These are phyloP conservation scores for Sclerurus mexicanus DNA, from an alignment of 2,113 vertebrate genomes.

Conservation along the genomic window DNA sequence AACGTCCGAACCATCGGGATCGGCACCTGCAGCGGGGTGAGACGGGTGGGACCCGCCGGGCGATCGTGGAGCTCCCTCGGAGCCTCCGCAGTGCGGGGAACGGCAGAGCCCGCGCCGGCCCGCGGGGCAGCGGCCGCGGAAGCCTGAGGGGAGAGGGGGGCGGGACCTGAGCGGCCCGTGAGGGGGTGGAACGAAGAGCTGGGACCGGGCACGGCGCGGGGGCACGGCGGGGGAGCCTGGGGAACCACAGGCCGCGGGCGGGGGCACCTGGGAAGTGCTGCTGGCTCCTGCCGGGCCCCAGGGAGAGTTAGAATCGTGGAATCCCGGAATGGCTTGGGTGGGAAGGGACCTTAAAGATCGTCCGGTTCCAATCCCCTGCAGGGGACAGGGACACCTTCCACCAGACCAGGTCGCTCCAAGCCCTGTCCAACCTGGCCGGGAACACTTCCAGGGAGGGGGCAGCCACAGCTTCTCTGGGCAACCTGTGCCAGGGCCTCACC, in stretches of 20 bases:
- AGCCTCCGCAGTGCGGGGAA: neutral
- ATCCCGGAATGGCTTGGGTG: neutral
- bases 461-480: neutral
- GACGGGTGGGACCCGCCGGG: neutral
- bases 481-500: neutral
- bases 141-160: neutral
- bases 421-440: too few species aligned
- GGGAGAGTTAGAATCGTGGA: neutral
- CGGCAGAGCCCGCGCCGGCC: neutral
- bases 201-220: fast-evolving
- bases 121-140: neutral
- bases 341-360: neutral
- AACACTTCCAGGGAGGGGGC: neutral
- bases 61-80: too few species aligned
- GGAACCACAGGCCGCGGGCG: too few species aligned
- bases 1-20: neutral
- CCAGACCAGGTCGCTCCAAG: neutral
- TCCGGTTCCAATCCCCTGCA: neutral
- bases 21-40: neutral
- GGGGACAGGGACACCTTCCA: too few species aligned
- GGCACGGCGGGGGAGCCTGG: fast-evolving
- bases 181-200: neutral
- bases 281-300: neutral
- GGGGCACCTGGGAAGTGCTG: neutral
- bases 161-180: neutral